Base-by-base conservation (phyloP, 2,113 vertebrate species). In the Etia nguti region DNA sequence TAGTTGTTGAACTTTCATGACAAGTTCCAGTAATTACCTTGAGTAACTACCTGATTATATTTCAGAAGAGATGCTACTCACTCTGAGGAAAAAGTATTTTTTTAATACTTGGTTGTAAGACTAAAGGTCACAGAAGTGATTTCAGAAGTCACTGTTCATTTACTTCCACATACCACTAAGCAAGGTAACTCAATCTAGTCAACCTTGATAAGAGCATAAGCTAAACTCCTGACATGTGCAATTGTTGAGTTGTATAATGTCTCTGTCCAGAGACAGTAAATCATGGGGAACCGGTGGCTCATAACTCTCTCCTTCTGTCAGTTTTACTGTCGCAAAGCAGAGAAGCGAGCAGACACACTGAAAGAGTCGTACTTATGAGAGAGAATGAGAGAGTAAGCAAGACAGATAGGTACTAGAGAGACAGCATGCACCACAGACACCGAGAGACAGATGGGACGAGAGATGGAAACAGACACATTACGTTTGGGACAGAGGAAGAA, bases 281-380 rank as follows among this genome's bases (percentile, higher is more conserved):
- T 87, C 59, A 73, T 9, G 4, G 46, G 3, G 26, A 52, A 70
- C 43, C 9, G 13, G 31, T 24, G 38, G 31, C 56, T 87, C 77
- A 81, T 92, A 88, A 89, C 59, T 92, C 90, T 84, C 38, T 46
- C 10, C 13, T 54, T 65, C 29, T 87, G 90, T 92, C 83, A 87
- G 86, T 86, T 91, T 85, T 62, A 88, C 73, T 75, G 75, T 75
- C 8, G 1, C 79, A 85, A 79, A 90, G 82, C 8, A 13, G 79
- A 85, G 83, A 89, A 82, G 79, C 84, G 54, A 31, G 56, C 82
- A 68, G 86, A 84, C 79, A 70, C 60, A 38, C 75, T 55, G 73
- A 88, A 81, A 81, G 50, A 86, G 68, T 75, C 75, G 38, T 92
- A 75, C 92, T 90, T 89, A 73, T 86, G 87, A 75, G 85, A 60